phyloP scores from a whole-genome alignment of 2,888 invertebrate species.

The Argyresthia goedartella region DNA sequence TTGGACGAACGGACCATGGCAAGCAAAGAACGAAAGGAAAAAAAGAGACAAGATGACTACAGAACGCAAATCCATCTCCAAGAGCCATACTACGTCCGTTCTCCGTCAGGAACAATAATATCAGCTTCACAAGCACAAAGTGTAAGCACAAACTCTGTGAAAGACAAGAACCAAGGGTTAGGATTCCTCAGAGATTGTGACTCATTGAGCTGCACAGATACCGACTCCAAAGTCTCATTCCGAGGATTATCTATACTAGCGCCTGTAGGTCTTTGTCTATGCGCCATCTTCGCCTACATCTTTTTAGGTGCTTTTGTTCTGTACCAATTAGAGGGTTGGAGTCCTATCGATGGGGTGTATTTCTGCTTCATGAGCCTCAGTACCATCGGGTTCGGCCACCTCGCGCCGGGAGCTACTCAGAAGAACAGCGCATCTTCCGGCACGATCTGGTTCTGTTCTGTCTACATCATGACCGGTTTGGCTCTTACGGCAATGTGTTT shows the following conservation, averaged over 20 bases:
- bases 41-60: conserved; percentile 78
- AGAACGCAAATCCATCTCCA: conserved; percentile 72
- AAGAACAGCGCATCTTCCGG: conserved; percentile 66
- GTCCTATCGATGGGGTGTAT: conserved; percentile 89
- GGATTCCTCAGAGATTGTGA: conserved; percentile 63
- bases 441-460: conserved; percentile 90
- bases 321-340: conserved; percentile 93
- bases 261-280: conserved; percentile 88
- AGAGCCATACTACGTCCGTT: conserved; percentile 79
- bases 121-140: conserved; percentile 65
- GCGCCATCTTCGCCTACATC: conserved; percentile 92
- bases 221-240: conserved; percentile 77
- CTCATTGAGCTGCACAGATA: conserved; percentile 74
- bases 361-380: conserved; percentile 97
- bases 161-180: conserved; percentile 54
- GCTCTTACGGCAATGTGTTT: conserved; percentile 93
- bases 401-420: conserved; percentile 78
- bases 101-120: conserved; percentile 64
- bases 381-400: conserved; percentile 91
- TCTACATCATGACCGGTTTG: conserved; percentile 91
- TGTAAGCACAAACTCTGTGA: conserved; percentile 47
- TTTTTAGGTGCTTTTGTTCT: conserved; percentile 91
- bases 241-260: conserved; percentile 86
- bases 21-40: conserved; percentile 84
- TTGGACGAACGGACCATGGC: conserved; percentile 87